Base-by-base conservation (phyloP, 2,113 vertebrate species). In the Proteles cristata region DNA sequence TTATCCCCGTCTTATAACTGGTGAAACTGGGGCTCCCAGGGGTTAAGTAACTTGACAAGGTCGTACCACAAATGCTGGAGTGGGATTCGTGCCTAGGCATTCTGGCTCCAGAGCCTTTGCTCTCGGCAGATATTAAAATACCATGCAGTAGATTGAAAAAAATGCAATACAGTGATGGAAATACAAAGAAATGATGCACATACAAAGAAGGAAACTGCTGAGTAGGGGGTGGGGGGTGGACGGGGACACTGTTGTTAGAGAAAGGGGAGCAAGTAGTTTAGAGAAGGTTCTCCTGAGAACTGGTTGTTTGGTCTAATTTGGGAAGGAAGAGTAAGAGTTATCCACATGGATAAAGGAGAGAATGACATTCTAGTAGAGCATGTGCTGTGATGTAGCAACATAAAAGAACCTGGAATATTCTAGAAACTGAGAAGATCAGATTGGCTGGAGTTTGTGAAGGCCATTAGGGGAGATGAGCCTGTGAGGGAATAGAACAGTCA, bases 71-170 rank as follows among this genome's bases (percentile, higher is more conserved):
- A 91, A 53, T 80, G 43, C 76, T 71, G 21, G 58, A 21, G 55
- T 65, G 16, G 48, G 35, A 61, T 92, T 93, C 80, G 61, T 66
- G 86, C 35, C 14, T 66, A 61, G 69, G 66, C 66, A 71, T 0
- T 65, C 73, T 95, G 87, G 31, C 73, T 95, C 23, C 33, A 65
- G 66, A 86, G 48, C 16, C 21, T 80, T 88, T 83, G 69, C 45
- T 96, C 12, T 86, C 92, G 80, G 55, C 79, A 94, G 43, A 88
- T 90, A 55, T 58, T 90, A 92, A 88, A 88, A 79, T 96, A 58
- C 53, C 11, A 10, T 73, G 21, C 7, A 55, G 65, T 83, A 68
- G 94, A 88, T 80, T 74, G 11, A 93, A 93, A 89, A 89, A 80
- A 65, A 65, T 69, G 33, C 69, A 45, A 71, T 48, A n/a, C 66